Conservation (phyloP, 2,113 vertebrate genomes). For the Ochotona princeps region DNA sequence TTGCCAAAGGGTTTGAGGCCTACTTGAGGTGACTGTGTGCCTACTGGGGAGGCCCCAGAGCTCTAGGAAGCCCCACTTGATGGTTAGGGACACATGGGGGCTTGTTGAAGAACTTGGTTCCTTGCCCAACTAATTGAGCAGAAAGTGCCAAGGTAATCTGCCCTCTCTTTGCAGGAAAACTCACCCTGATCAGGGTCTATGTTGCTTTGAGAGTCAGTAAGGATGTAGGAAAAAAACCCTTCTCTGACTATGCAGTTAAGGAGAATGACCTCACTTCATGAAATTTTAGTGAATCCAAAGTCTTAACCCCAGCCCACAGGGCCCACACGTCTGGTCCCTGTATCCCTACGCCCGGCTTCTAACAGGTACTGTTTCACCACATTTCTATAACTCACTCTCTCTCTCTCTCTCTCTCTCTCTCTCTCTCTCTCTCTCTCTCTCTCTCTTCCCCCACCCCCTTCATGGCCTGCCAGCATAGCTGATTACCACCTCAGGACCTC, state of each 20-base stretch:
- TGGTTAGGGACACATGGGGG: neutral
- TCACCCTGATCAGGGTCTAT: neutral
- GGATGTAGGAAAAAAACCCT: neutral
- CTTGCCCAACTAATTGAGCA: slow-evolving; percentile 45
- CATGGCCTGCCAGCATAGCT: neutral
- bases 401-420: neutral
- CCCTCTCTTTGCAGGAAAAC: slow-evolving; percentile 44
- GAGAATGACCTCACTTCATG: neutral
- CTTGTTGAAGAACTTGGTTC: slow-evolving; percentile 28
- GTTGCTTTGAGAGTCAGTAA: neutral
- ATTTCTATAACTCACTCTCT: neutral
- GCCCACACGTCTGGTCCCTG: neutral
- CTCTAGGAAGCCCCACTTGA: slow-evolving; percentile 48
- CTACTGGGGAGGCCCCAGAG: slow-evolving; percentile 6
- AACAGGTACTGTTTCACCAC: neutral
- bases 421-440: neutral
- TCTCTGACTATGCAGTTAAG: neutral
- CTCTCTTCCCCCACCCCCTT: neutral
- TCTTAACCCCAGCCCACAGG: neutral
- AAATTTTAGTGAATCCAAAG: neutral
- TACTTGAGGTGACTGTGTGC: neutral
- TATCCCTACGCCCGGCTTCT: neutral
- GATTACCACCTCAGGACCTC: neutral
- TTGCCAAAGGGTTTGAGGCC: slow-evolving; percentile 41
- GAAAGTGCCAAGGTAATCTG: neutral